These are phyloP conservation scores for Corythornis leucogaster DNA, from an alignment of 2,797 vertebrate genomes.

Conservation along the genomic window DNA sequence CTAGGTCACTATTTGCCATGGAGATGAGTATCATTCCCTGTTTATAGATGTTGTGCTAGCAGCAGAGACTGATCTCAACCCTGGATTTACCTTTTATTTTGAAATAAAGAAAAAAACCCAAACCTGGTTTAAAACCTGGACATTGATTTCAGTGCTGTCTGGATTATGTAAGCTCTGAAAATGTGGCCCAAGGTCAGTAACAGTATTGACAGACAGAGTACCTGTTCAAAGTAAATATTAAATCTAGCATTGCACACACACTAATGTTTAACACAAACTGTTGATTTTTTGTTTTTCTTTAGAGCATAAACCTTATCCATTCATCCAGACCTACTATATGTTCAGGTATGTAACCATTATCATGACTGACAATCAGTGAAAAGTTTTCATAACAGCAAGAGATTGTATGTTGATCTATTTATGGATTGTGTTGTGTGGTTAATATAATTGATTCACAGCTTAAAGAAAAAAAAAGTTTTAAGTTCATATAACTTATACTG, in stretches of 20 bases:
- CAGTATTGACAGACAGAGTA: conserved; percentile 51
- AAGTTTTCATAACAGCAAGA: not conserved
- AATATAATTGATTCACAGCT: not conserved
- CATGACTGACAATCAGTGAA: not conserved
- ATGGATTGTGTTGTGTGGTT: not conserved
- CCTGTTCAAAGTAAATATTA: conserved; percentile 67
- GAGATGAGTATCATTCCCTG: not conserved
- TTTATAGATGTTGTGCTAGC: not conserved
- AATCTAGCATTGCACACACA: conserved; percentile 13
- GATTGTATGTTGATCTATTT: not conserved
- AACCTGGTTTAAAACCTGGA: not conserved
- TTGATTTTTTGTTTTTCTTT: not conserved
- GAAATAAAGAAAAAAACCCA: too few relatives aligned
- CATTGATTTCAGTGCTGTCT: accelerated
- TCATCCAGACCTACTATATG: not conserved
- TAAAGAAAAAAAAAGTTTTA: not conserved
- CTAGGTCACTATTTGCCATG: not conserved
- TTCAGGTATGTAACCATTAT: conserved; percentile 70
- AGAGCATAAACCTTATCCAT: not conserved
- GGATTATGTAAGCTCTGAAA: not conserved
- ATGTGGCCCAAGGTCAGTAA: not conserved
- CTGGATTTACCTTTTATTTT: not conserved
- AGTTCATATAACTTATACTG: not conserved
- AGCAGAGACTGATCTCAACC: not conserved
- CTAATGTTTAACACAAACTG: conserved; percentile 22